phyloP scores from a whole-genome alignment of 2,113 vertebrate genomes.

The Microtus richardsoni region DNA sequence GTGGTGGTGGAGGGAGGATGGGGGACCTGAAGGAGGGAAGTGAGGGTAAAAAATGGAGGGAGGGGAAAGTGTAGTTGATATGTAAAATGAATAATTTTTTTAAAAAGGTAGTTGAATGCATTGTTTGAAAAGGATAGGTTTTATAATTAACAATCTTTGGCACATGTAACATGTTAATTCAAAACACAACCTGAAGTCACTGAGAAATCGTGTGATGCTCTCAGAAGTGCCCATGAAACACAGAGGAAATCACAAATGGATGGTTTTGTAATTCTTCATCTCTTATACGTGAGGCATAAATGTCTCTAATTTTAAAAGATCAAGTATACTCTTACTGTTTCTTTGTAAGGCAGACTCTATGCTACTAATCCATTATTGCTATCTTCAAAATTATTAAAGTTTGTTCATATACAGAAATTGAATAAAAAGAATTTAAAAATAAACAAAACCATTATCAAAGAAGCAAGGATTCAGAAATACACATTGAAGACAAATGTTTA shows the following conservation, averaged over 20 bases:
- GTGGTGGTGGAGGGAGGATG: no score
- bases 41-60: no score
- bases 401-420: not conserved
- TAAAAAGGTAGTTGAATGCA: not conserved
- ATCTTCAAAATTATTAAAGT: not conserved
- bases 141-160: not conserved
- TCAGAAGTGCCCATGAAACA: not conserved
- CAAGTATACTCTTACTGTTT: not conserved
- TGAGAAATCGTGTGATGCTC: not conserved
- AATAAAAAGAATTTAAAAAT: not conserved
- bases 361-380: not conserved
- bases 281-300: not conserved
- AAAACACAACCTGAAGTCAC: constrained; percentile 10
- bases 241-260: not conserved
- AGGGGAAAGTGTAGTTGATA: no score
- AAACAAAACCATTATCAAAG: not conserved
- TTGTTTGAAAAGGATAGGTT: not conserved
- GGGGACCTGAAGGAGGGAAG: no score
- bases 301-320: not conserved
- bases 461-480: not conserved
- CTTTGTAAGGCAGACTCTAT: not conserved
- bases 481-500: not conserved
- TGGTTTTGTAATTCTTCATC: not conserved
- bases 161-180: not conserved
- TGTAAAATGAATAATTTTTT: no score